Evolutionary conservation across 2,113 vertebrate species (phyloP).

Genomic region (Trematomus loennbergii): DNA sequence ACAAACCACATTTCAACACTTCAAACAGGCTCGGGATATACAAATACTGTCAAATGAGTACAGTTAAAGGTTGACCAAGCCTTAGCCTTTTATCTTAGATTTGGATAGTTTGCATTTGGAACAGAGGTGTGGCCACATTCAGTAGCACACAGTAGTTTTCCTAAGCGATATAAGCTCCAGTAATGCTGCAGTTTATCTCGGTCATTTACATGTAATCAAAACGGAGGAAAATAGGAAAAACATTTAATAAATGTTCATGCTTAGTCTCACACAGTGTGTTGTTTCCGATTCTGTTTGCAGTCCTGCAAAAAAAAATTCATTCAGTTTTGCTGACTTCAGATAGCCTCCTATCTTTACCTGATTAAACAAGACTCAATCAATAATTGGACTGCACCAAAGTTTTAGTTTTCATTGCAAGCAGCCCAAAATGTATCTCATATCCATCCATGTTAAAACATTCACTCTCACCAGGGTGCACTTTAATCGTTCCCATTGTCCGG

Average conservation of each 20-base stretch:
- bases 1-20: too few relatives aligned
- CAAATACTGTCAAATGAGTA: constrained; percentile 41
- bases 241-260: neutral
- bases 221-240: neutral
- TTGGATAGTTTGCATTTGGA: neutral
- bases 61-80: neutral
- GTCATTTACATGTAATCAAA: neutral
- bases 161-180: neutral
- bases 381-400: neutral
- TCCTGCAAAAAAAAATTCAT: too few relatives aligned
- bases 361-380: too few relatives aligned
- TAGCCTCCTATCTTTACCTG: too few relatives aligned
- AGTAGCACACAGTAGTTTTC: neutral
- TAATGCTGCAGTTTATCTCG: neutral
- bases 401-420: too few relatives aligned
- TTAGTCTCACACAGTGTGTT: too few relatives aligned
- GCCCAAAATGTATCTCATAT: too few relatives aligned
- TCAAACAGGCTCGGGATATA: constrained; percentile 23
- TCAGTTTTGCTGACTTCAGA: too few relatives aligned
- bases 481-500: neutral
- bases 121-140: neutral
- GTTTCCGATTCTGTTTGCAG: too few relatives aligned
- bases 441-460: neutral
- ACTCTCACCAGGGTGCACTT: neutral
- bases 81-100: neutral